Base-by-base conservation (phyloP, 37 sponge, comb jelly and placozoan species). In the Mnemiopsis leidyi region DNA sequence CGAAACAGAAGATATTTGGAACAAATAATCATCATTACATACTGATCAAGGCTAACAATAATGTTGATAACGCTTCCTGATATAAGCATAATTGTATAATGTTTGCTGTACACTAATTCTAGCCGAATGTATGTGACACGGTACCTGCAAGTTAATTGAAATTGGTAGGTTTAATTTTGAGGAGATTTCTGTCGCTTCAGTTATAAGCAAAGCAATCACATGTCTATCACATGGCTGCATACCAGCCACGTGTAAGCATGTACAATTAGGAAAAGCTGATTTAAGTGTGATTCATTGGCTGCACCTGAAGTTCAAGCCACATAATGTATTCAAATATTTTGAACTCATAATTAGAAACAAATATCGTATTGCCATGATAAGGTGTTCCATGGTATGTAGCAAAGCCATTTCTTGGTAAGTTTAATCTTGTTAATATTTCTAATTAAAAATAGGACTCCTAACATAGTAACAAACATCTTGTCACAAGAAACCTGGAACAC, bases 181-280 rank as follows among this genome's bases (percentile, higher is more conserved):
- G 3, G 75, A n/a, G 25, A 29, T 71, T 28, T 18, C 5, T 71
- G 5, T 5, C 13, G 61, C 61, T 18, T 67, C 75, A n/a, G 3
- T 23, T 18, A 5, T 71, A 5, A 29, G 21, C 26, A n/a, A 71
- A 29, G n/a, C 75, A 71, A 18, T 71, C 75, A 71, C 26, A 18
- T 23, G 30, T 13, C n/a, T 71, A 29, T n/a, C 75, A 28, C 30
- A 25, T 71, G 75, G 5, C 30, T 23, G 61, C 61, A 18, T 48
- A 13, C 61, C 13, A 48, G 5, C 61, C 61, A 48, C 13, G 9
- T 18, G 61, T 48, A n/a, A n/a, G n/a, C n/a, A n/a, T n/a, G 75
- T 28, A n/a, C 26, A 29, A 71, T 23, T 71, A 71, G 75, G 75
- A 71, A 71, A 71, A 71, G 75, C 75, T 18, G 75, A 71, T 71